phyloP scores from a whole-genome alignment of 1,140 invertebrate genomes.

The Orchesella cincta region DNA sequence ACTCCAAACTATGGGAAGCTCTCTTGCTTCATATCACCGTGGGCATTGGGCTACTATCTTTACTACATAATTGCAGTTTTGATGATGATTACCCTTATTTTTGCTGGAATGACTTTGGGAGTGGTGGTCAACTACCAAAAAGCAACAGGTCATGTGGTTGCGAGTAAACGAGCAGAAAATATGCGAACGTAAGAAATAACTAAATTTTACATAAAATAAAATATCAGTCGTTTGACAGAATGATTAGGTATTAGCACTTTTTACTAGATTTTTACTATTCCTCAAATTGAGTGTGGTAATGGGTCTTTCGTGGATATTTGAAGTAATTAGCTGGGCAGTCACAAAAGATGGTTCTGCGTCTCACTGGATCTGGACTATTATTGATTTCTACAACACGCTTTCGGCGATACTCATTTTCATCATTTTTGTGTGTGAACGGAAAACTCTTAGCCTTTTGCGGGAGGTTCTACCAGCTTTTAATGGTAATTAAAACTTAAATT shows the following conservation, averaged over 20 bases:
- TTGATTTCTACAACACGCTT: constrained; percentile 72
- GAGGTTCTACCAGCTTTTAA: too few relatives aligned
- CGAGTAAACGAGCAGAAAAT: background rate
- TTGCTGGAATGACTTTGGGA: background rate
- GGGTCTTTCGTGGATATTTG: constrained; percentile 73
- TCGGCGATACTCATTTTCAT: constrained; percentile 85
- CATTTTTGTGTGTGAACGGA: constrained; percentile 78
- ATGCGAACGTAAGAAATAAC: background rate
- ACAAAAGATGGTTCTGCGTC: constrained; percentile 42
- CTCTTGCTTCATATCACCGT: background rate
- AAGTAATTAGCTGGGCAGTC: constrained; percentile 64
- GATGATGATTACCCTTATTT: background rate
- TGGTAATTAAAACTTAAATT: too few relatives aligned
- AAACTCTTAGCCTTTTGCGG: too few relatives aligned
- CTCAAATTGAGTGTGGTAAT: constrained; percentile 70
- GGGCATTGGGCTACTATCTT: background rate
- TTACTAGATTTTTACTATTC: constrained; percentile 63
- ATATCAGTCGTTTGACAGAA: too few relatives aligned
- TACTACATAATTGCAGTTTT: constrained; percentile 5
- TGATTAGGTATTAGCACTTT: too few relatives aligned
- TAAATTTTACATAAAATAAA: too few relatives aligned
- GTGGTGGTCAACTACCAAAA: background rate
- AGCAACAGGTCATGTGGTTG: background rate
- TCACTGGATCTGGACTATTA: constrained; percentile 52
- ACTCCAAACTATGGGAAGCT: background rate